These are phyloP conservation scores for Gnathochromis pfefferi DNA, from an alignment of 2,113 vertebrate genomes.

Conservation along the genomic window DNA sequence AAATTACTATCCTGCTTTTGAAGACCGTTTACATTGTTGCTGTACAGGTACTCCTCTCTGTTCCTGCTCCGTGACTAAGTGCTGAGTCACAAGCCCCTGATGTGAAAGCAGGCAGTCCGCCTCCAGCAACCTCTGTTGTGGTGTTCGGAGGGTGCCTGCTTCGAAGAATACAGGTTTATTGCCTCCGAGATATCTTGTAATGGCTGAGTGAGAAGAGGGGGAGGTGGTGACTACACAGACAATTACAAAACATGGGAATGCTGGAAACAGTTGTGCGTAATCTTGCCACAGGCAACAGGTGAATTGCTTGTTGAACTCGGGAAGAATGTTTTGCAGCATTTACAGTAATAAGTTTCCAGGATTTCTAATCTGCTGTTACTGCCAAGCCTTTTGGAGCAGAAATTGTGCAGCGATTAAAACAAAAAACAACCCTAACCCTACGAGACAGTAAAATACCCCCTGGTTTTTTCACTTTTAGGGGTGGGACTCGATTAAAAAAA, in stretches of 20 bases:
- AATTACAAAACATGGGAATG: slow-evolving; percentile 49
- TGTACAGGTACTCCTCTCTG: slow-evolving; percentile 34
- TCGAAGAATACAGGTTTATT: slow-evolving; percentile 19
- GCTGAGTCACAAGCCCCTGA: slow-evolving; percentile 7
- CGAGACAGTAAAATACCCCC: not conserved
- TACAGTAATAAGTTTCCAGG: not conserved
- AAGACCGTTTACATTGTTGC: slow-evolving; percentile 28
- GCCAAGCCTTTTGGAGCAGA: not conserved
- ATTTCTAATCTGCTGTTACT: not conserved
- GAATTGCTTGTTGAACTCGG: not conserved
- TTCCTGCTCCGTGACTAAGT: slow-evolving; percentile 41
- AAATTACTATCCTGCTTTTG: slow-evolving; percentile 43
- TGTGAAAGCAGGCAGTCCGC: not conserved
- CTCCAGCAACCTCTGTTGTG: not conserved
- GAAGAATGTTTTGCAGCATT: not conserved
- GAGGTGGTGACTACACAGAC: slow-evolving; percentile 31
- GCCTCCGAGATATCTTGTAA: slow-evolving; percentile 36
- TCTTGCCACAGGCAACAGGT: slow-evolving; percentile 27
- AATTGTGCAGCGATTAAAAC: not conserved
- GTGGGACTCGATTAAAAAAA: not conserved
- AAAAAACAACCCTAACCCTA: not conserved
- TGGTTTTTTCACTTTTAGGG: not conserved
- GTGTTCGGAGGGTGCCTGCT: not conserved
- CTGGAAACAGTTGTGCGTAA: slow-evolving; percentile 26
- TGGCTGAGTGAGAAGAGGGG: slow-evolving; percentile 13